phyloP scores from a whole-genome alignment of 2,888 invertebrate genomes.

The Therioaphis trifolii region DNA sequence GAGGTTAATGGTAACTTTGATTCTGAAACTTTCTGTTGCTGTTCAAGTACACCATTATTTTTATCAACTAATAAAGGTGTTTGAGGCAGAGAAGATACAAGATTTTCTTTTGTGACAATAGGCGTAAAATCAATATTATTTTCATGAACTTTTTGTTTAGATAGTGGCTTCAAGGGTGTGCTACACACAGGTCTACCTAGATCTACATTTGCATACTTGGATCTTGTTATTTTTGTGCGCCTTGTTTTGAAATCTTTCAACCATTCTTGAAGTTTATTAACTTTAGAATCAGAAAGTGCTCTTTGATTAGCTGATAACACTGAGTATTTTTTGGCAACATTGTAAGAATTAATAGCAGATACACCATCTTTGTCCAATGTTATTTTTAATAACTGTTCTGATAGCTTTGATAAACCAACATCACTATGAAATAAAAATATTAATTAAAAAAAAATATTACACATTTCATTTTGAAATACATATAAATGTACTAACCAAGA shows the following conservation, averaged over 20 bases:
- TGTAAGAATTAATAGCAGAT: slow-evolving; percentile 58
- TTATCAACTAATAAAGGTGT: not conserved
- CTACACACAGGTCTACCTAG: slow-evolving; percentile 41
- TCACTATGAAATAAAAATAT: slow-evolving; percentile 38
- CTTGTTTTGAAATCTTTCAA: slow-evolving; percentile 60
- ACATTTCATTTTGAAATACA: not conserved
- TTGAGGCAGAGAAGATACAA: not conserved
- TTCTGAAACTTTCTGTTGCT: not conserved
- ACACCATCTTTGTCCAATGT: slow-evolving; percentile 55
- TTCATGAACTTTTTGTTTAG: slow-evolving; percentile 26
- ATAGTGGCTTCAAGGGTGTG: slow-evolving; percentile 29
- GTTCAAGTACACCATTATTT: too few relatives aligned
- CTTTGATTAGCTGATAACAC: slow-evolving; percentile 54
- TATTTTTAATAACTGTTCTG: slow-evolving; percentile 58
- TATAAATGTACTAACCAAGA: slow-evolving; percentile 39
- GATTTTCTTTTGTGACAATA: slow-evolving; percentile 32
- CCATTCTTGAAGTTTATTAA: slow-evolving; percentile 60
- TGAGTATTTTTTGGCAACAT: slow-evolving; percentile 59
- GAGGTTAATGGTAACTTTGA: not conserved
- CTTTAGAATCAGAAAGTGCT: slow-evolving; percentile 53
- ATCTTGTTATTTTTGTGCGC: slow-evolving; percentile 37
- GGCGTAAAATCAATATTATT: slow-evolving; percentile 7
- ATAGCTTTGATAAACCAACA: slow-evolving; percentile 56
- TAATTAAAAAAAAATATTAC: too few relatives aligned
- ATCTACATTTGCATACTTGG: slow-evolving; percentile 47